Percentiles rank a stretch among this genome's conserved stretches.
Conservation (phyloP, 2,797 vertebrate species). For the Channa striata region DNA sequence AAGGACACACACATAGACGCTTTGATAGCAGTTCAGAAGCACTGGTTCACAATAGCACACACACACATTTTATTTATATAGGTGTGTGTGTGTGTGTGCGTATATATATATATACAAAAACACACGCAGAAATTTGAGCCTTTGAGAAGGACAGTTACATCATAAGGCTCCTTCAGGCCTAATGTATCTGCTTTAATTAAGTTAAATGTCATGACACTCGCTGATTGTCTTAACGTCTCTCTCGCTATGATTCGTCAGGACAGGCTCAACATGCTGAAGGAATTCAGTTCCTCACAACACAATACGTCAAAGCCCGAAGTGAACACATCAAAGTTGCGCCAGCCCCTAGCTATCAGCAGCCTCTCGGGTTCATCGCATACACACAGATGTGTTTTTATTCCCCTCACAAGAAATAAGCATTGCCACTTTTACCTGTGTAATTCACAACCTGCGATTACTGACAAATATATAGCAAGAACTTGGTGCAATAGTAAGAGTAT, state of each 20-base stretch:
- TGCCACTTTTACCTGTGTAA: slow-evolving; percentile 56
- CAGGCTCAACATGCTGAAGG: slow-evolving; percentile 76
- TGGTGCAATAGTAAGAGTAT: slow-evolving; percentile 56
- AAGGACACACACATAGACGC: slow-evolving; percentile 40
- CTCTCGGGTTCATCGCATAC: slow-evolving; percentile 51
- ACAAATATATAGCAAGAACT: slow-evolving; percentile 59
- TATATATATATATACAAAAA: no score
- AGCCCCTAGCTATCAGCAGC: slow-evolving; percentile 43
- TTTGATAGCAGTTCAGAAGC: slow-evolving; percentile 28
- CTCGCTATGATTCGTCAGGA: slow-evolving; percentile 73
- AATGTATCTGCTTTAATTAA: slow-evolving; percentile 80
- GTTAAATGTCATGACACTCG: slow-evolving; percentile 74
- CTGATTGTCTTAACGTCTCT: slow-evolving; percentile 66
- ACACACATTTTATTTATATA: no score
- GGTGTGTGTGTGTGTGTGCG: no score
- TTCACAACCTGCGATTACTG: slow-evolving; percentile 39
- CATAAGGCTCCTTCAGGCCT: slow-evolving; percentile 69
- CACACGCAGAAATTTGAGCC: no score
- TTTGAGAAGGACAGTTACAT: slow-evolving; percentile 62
- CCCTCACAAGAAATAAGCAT: slow-evolving; percentile 26
- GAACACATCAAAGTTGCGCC: slow-evolving; percentile 55
- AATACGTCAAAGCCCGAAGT: slow-evolving; percentile 53
- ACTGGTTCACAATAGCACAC: background rate
- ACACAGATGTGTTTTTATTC: slow-evolving; percentile 51
- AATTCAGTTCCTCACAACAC: slow-evolving; percentile 40